These are phyloP conservation scores for Arremon brunneinucha DNA, from an alignment of 2,797 vertebrate species.

Conservation along the genomic window DNA sequence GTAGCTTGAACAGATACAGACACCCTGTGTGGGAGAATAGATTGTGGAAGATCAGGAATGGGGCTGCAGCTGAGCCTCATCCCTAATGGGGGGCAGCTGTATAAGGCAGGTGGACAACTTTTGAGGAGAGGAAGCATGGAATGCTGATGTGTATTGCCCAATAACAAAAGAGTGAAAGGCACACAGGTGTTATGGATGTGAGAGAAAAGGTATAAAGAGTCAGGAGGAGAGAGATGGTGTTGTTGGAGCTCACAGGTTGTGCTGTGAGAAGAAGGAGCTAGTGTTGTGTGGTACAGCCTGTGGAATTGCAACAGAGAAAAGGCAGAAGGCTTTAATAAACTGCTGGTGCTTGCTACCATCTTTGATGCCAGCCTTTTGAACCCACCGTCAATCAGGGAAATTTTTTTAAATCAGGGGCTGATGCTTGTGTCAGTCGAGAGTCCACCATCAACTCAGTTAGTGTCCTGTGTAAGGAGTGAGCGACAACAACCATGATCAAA, in stretches of 20 bases:
- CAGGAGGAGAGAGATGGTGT: neutral
- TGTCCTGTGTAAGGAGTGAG: neutral
- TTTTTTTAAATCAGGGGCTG: neutral
- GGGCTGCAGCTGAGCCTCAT: neutral
- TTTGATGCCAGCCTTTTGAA: neutral
- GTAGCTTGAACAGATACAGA: neutral
- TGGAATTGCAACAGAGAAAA: neutral
- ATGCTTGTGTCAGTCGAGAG: neutral
- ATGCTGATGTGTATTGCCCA: neutral
- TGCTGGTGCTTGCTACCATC: neutral
- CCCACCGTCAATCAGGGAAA: neutral
- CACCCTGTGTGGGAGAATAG: neutral
- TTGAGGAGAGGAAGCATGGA: neutral
- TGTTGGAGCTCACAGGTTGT: neutral
- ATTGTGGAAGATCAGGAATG: neutral
- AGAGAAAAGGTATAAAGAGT: neutral
- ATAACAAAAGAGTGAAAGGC: neutral
- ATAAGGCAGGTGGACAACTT: neutral
- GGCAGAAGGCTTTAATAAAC: neutral
- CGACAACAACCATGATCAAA: accelerated
- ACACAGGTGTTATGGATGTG: neutral
- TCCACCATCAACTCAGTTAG: neutral
- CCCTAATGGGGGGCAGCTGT: neutral
- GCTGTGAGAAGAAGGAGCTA: no score
- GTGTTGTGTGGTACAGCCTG: neutral